Base-by-base conservation (phyloP, 1,140 invertebrate species). In the Pachypeltis micranthus region DNA sequence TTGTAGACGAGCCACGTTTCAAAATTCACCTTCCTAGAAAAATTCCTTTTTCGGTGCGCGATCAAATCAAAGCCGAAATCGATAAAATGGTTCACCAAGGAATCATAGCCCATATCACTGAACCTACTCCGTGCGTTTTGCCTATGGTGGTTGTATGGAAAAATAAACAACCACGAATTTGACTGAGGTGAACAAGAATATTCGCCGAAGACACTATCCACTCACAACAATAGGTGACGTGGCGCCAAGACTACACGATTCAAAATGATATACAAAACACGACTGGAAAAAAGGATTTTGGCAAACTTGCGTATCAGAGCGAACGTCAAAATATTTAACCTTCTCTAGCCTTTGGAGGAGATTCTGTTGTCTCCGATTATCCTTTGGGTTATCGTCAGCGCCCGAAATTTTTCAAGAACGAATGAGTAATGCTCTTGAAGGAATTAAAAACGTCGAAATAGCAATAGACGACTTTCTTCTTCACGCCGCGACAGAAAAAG, bases 341-440 rank as follows among this genome's bases (percentile, higher is more conserved):
- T 63, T 63, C 31, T 44, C 51, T 27, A 63, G 51, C 1, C 62
- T 24, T 69, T 70, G 55, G 67, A 63, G 59, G 16, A 10, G 31
- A 39, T 39, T 39, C 16, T 39, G 31, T 16, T 39, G 7, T 10
- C 31, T 39, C 16, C 44, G 72, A n/a, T 47, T 72, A 12, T 69
- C 70, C 10, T 69, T 73, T 61, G 72, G 70, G 2, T 68, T 74
- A 10, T 58, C 54, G 16, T 68, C 68, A n/a, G 66, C 66, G 10
- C 66, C 66, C 10, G 66, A 66, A 63, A 21, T 63, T 14, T 67
- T 58, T 28, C 64, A 67, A 62, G 51, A 63, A 63, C 54, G 21
- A 12, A 63, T 66, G 64, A 51, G n/a, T 44, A n/a, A 47, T 2
- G 29, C 65, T 10, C 51, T 67, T 24, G 14, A 23, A 26, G 64